Percentiles rank a stretch among this genome's conserved stretches.
phyloP scores from a whole-genome alignment of 1,140 invertebrate species.

The Lanistes nyassanus region DNA sequence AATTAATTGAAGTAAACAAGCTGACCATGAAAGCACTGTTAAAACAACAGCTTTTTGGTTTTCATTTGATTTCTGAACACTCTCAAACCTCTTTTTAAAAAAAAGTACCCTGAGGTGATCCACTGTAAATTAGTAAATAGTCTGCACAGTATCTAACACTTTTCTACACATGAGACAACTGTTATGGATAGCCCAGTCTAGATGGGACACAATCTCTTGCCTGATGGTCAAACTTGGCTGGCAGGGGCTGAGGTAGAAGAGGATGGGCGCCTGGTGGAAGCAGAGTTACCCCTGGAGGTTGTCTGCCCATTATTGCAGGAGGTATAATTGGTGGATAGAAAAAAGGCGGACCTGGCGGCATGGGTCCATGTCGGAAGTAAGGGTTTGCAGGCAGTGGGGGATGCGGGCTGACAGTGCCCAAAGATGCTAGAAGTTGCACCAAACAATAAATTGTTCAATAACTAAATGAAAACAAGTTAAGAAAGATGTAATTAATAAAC shows the following conservation, averaged over 20 bases:
- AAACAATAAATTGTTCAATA: not conserved
- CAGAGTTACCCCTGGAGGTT: conserved; percentile 8
- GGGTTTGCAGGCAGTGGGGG: conserved; percentile 77
- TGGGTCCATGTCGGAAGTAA: conserved; percentile 65
- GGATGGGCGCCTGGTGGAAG: conserved; percentile 15
- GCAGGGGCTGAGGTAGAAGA: conserved; percentile 33
- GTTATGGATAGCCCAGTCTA: too few species aligned
- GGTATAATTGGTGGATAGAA: conserved; percentile 56
- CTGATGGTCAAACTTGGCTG: conserved; percentile 53
- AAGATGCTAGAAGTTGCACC: conserved; percentile 68
- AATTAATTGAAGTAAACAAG: too few species aligned
- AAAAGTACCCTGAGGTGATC: too few species aligned
- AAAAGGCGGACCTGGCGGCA: conserved; percentile 67
- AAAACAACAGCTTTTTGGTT: too few species aligned
- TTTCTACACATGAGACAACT: too few species aligned
- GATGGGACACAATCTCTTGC: conserved; percentile 31
- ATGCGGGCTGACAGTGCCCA: conserved; percentile 66
- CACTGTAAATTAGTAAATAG: too few species aligned
- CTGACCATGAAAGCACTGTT: too few species aligned
- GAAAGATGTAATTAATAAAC: too few species aligned
- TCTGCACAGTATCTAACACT: too few species aligned
- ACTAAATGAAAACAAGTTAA: too few species aligned
- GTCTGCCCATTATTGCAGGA: conserved; percentile 11
- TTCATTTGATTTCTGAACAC: too few species aligned
- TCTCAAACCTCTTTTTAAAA: too few species aligned